Percentiles rank a stretch among this genome's conserved stretches.
Conservation (phyloP, 2,797 vertebrate species). For the Ciconia nigra region DNA sequence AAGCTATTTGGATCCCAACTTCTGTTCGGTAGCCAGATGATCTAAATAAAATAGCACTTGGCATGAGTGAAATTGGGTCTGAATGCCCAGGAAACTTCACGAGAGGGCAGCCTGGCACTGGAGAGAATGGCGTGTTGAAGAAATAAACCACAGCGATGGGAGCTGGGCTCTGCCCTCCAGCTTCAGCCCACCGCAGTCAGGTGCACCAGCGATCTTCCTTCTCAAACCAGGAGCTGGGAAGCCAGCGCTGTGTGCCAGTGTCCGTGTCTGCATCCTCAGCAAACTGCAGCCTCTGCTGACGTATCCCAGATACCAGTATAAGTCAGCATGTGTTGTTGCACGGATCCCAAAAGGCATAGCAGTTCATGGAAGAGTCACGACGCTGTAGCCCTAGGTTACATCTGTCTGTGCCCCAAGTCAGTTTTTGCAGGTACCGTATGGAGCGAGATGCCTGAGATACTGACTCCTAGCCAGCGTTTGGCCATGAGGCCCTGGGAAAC, state of each 20-base stretch:
- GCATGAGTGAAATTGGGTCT: not conserved
- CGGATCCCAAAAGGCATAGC: not conserved
- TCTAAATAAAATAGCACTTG: not conserved
- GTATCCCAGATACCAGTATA: not conserved
- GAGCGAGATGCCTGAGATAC: not conserved
- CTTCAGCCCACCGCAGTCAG: not conserved
- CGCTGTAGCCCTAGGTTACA: not conserved
- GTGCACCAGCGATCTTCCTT: not conserved
- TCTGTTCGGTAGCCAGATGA: not conserved
- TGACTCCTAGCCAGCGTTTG: not conserved
- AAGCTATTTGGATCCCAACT: not conserved
- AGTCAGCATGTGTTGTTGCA: not conserved
- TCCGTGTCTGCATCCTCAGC: not conserved
- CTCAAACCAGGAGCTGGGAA: not conserved
- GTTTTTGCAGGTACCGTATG: not conserved
- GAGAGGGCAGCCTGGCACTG: not conserved
- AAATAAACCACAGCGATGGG: not conserved
- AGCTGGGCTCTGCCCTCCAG: not conserved
- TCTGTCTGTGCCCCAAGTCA: not conserved
- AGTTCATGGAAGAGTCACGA: not conserved
- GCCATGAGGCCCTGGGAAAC: not conserved
- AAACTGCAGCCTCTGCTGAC: not conserved
- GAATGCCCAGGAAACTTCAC: not conserved
- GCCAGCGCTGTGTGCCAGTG: rapidly evolving
- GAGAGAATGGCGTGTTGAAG: not conserved